Percentiles rank a stretch among this genome's conserved stretches.
Conservation (phyloP, 2,888 invertebrate species). For the Ectobius pallidus region DNA sequence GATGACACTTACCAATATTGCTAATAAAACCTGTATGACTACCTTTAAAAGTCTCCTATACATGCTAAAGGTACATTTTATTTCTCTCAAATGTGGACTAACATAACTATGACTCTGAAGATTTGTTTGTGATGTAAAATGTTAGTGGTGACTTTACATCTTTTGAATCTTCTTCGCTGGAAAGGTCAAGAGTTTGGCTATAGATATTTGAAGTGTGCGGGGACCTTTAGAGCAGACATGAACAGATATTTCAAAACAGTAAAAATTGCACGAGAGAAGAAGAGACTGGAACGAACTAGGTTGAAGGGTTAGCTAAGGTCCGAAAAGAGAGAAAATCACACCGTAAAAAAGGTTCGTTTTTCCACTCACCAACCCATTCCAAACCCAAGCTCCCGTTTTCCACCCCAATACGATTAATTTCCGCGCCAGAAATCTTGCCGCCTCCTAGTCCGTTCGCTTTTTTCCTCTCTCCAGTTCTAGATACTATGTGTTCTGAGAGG, state of each 20-base stretch:
- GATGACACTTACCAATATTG: too few relatives aligned
- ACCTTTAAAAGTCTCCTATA: too few relatives aligned
- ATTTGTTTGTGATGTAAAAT: conserved; percentile 34
- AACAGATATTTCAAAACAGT: conserved; percentile 39
- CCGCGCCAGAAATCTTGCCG: conserved; percentile 40
- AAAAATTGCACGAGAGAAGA: conserved; percentile 8
- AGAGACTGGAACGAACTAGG: conserved; percentile 15
- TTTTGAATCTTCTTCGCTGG: too few relatives aligned
- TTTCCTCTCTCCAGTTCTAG: conserved; percentile 29
- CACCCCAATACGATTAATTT: conserved; percentile 35
- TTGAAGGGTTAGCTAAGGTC: conserved; percentile 17
- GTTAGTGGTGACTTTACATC: conserved; percentile 38
- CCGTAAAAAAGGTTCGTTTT: conserved; percentile 22
- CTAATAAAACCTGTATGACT: too few relatives aligned
- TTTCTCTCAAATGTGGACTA: too few relatives aligned
- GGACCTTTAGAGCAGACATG: conserved; percentile 26
- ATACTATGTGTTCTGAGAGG: conserved; percentile 9
- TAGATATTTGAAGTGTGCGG: neutral
- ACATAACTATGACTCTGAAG: too few relatives aligned
- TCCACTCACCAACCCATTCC: conserved; percentile 18
- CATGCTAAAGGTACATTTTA: too few relatives aligned
- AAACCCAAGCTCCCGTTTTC: neutral
- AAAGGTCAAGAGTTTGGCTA: conserved; percentile 18
- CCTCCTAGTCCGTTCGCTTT: conserved; percentile 27
- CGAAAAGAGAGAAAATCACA: conserved; percentile 28